phyloP scores from a whole-genome alignment of 30 jellyfish, hydroid and myxozoan genomes.

The Chrysaora quinquecirrha region DNA sequence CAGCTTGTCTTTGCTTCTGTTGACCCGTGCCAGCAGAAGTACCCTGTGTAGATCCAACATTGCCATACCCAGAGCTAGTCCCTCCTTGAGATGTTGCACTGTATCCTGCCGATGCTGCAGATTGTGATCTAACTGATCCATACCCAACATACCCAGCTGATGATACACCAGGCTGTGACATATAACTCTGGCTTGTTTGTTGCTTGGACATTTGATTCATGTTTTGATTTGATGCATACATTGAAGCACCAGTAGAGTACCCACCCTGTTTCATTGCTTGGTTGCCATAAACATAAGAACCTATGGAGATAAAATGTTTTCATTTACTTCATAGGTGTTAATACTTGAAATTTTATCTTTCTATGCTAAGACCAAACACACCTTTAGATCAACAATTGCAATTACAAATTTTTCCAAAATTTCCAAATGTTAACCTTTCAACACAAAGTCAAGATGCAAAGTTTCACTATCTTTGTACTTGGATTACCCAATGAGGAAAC shows the following conservation, averaged over 20 bases:
- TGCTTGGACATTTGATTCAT: slow-evolving; percentile 44
- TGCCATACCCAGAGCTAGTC: slow-evolving; percentile 52
- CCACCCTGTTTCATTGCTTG: slow-evolving; percentile 72
- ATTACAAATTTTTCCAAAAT: too few relatives aligned
- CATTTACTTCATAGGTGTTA: too few relatives aligned
- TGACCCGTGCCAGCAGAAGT: slow-evolving; percentile 34
- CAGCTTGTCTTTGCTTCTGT: slow-evolving; percentile 63
- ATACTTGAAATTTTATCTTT: too few relatives aligned
- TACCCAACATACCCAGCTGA: slow-evolving; percentile 78
- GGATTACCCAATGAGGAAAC: too few relatives aligned
- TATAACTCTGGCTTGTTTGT: slow-evolving; percentile 54
- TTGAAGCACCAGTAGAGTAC: slow-evolving; percentile 56
- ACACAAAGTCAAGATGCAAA: too few relatives aligned
- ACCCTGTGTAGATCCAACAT: slow-evolving; percentile 44
- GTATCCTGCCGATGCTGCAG: slow-evolving; percentile 65
- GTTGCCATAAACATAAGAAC: slow-evolving; percentile 51
- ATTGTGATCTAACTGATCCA: slow-evolving; percentile 59
- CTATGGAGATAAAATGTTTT: too few relatives aligned
- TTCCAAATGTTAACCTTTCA: too few relatives aligned
- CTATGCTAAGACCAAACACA: too few relatives aligned
- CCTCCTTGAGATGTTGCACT: slow-evolving; percentile 53
- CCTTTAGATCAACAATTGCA: too few relatives aligned
- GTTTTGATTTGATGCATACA: slow-evolving; percentile 59
- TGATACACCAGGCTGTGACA: slow-evolving; percentile 64
- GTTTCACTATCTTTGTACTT: too few relatives aligned